Base-by-base conservation (phyloP, 2,113 vertebrate species). In the Hylia prasina region DNA sequence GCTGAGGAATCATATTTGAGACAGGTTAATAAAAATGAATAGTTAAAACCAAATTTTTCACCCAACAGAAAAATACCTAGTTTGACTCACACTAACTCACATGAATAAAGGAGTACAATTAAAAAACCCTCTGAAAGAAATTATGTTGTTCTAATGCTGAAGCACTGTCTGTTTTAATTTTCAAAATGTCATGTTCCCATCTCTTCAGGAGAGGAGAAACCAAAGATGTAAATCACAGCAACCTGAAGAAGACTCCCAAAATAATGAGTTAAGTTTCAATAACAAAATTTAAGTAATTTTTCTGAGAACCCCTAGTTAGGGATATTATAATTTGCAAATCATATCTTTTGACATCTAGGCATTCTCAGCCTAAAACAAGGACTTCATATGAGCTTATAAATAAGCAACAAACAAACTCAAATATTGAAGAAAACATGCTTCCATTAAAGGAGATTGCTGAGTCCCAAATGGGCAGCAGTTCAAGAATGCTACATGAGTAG, bases 371-470 rank as follows among this genome's bases (percentile, higher is more conserved):
- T 89, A 69, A 90, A 93, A 75, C 40, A 82, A 40, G 1, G 0
- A 30, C 47, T 90, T 94, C 56, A 68, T 80, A 60, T 22, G 87
- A 95, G 61, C 94, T 96, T 87, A 93, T 88, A 83, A 88, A 96
- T 91, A 95, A 97, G 79, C 39, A 97, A 97, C 78, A 97, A 97
- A 97, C 92, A 96, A 95, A 95, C 69, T 91, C 72, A 60, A 89
- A 96, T 96, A 97, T 96, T 96, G 95, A 89, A 69, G 94, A 96
- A 97, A 97, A 96, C 95, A 93, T 35, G 96, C 93, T 97, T 97
- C 97, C 97, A 97, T 98, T 98, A 98, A 97, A 98, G 97, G 97
- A 96, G 95, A 97, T 96, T 97, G 96, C 91, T 0, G 95, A 97
- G 95, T 96, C 92, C 92, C 87, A 93, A 91, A 93, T 35, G 97